Base-by-base conservation (phyloP, 2,113 vertebrate species). In the Conger conger region DNA sequence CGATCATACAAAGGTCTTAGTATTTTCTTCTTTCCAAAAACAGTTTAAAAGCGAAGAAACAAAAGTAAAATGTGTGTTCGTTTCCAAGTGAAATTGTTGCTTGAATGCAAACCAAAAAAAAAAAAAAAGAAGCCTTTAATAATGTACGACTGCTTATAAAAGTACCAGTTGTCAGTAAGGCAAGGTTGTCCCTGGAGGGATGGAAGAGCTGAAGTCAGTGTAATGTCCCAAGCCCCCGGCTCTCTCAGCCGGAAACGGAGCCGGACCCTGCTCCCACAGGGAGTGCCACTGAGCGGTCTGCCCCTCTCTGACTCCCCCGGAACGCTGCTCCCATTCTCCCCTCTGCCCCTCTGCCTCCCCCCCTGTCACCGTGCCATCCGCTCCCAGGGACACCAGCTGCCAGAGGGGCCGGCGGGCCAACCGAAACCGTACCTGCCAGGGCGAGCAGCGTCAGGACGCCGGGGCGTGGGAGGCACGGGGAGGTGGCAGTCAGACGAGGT, bases 291-390 rank as follows among this genome's bases (percentile, higher is more conserved):
- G 33, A 4, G 35, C 81, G 35, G n/a, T 73, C 16, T 20, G 37
- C 17, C 60, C 76, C 53, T 82, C 80, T 23, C 79, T 54, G 84
- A 85, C 84, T 79, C 82, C 81, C 63, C 53, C 50, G 84, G 79
- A 86, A 87, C 68, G 84, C 73, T 33, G 17, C 33, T 81, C 36
- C 80, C 50, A 81, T 83, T 86, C 45, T 60, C 38, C 81, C 77
- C 40, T 42, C 76, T n/a, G n/a, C n/a, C 40, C 40, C 40, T 9
- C 45, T 11, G 54, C 45, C 45, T 40, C 40, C 11, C 11, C 40
- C 11, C 11, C 60, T 54, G 81, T 76, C 60, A 54, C 50, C 60
- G 50, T 79, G 45, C 76, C 57, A 63, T 63, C 57, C 3, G 57
- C 57, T 63, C 20, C 20, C 38, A 82, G 30, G 54, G 80, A 57